A percentile compares a stretch with the other conserved stretches of the same genome.
Conservation (phyloP, 53 echinoderm and acorn worm species). For the Antedon mediterranea region DNA sequence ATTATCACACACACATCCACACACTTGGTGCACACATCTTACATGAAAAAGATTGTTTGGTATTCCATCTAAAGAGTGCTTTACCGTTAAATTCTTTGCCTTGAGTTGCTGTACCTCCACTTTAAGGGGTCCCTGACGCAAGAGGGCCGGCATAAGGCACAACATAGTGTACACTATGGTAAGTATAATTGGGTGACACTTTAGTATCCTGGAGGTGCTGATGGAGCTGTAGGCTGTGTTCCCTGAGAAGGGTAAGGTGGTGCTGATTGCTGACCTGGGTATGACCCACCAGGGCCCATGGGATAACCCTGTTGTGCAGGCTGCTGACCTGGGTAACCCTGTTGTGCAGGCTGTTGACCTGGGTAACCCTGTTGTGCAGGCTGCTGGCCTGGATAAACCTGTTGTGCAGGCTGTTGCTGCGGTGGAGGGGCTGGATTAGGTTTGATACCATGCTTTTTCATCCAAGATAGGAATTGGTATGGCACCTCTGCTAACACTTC, state of each 20-base stretch:
- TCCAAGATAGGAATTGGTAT: slow-evolving; percentile 4
- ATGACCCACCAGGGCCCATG: not conserved
- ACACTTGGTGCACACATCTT: no score
- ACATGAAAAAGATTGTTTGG: no score
- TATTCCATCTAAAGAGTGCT: no score
- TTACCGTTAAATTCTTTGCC: no score
- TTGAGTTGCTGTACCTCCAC: no score
- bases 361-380: not conserved
- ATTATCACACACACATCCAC: no score
- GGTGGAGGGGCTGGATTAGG: slow-evolving; percentile 7
- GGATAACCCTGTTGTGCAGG: not conserved
- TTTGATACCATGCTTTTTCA: slow-evolving; percentile 12
- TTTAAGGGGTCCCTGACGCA: no score
- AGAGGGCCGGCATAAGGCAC: no score
- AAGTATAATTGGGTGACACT: not conserved
- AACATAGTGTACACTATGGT: no score
- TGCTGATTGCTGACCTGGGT: not conserved
- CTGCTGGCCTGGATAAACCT: no score
- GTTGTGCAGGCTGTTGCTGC: not conserved
- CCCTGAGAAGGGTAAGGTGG: not conserved
- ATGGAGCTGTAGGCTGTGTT: not conserved
- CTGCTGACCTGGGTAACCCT: not conserved
- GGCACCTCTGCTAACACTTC: slow-evolving; percentile 24
- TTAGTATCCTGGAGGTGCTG: not conserved
- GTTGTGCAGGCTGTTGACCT: not conserved